Base-by-base conservation (phyloP, 2,797 vertebrate species). In the Taeniopygia guttata region DNA sequence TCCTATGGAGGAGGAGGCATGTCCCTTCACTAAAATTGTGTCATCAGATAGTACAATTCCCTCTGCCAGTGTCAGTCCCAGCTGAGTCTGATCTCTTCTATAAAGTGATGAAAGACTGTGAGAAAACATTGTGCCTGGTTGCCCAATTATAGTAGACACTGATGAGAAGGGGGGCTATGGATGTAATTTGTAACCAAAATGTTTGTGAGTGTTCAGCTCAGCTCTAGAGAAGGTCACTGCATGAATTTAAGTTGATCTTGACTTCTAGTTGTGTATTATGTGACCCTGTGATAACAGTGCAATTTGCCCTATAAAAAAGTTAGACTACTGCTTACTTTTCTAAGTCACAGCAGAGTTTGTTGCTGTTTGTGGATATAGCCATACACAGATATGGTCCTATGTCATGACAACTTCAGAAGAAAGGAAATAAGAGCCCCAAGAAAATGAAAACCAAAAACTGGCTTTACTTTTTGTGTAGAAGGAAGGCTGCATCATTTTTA, bases 51-150 rank as follows among this genome's bases (percentile, higher is more conserved):
- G 17, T 26, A 13, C 9, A 58, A 2, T 60, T 74, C 8, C 2
- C 7, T 81, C 36, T 75, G 30, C 46, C 29, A 12, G 7, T 36
- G 11, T 83, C 43, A 62, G 8, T 70, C 22, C 14, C 16, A 54
- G 17, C 3, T 5, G 14, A 79, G 38, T 48, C 14, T 0, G 1
- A 0, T 64, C 27, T 76, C 21, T 66, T 58, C 32, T 40, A 7
- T 55, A 36, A 81, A 78, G 42, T 3, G 2, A 16, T 69, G 49
- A 56, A 55, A 45, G 20, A 48, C 87, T 0, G 2, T 36, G 36
- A 73, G 30, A 60, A 70, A 73, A 42, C 9, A 4, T 7, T 45
- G 5, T 26, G 7, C 13, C 14, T 30, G 9, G n/a, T 52, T 45
- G 36, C 29, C 30, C 15, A 4, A 27, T 54, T 63, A 9, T 54